Evolutionary conservation across 92 coral and sea anemone species (phyloP), one percentile per base, ranked within the genome.

Genomic region (Porites lobata): DNA sequence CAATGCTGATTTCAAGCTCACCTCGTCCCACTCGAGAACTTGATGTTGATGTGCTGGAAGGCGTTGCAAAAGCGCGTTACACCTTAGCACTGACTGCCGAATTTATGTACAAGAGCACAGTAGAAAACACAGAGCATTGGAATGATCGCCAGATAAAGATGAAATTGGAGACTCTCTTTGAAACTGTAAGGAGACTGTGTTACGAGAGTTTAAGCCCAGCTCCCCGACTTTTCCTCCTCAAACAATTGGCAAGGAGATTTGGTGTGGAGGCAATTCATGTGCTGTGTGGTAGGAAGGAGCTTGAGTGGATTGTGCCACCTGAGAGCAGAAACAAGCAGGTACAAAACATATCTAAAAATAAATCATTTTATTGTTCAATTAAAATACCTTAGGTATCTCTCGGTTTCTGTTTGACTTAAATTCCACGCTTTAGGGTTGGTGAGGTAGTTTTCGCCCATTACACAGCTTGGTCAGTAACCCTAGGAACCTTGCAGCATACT

Each of bases 301-400:
- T 87, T 17, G 83, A 90, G 69, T 94, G 98, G 98, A 80, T 94
- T 77, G 86, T 92, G n/a, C 96, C 96, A 14, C 80, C 77, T 8
- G 95, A 92, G 62, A 72, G 70, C 64, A 84, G 80, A 65, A 74
- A 29, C 63, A 75, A 84, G 77, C 87, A 84, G 87, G 87, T 83
- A 65, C 51, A 58, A n/a, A 19, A 18, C 19, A 26, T 70, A 8
- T 69, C 4, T 14, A 56, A 8, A 56, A 56, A 56, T 56, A 56
- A 56, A 14, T 56, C 61, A 56, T 56, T 56, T 38, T 38, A 38
- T 38, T 38, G 47, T 38, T 4, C 47, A 38, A 38, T 38, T 38
- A 38, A 38, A 38, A 4, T 38, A 38, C 3, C 47, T 4, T n/a
- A n/a, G n/a, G n/a, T n/a, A n/a, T n/a, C n/a, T n/a, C 47, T 38